phyloP scores from a whole-genome alignment of 2,113 vertebrate genomes.

The Mohoua ochrocephala region DNA sequence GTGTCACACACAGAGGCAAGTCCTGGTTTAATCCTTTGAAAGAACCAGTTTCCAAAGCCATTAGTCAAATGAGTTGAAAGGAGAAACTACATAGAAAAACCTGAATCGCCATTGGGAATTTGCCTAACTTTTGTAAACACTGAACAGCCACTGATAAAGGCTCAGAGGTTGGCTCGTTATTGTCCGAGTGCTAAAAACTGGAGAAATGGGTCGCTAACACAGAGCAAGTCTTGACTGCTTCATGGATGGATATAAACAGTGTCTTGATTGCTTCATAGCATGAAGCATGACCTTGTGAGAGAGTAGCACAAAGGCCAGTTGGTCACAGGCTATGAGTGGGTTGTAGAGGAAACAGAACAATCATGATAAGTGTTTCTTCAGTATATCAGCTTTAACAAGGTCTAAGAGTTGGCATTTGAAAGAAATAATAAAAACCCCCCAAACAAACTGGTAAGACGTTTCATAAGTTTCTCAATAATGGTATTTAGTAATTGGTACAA shows the following conservation, averaged over 20 bases:
- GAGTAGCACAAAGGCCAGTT: neutral
- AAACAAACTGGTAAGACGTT: neutral
- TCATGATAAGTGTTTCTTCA: neutral
- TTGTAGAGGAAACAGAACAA: neutral
- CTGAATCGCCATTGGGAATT: neutral
- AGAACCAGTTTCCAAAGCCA: neutral
- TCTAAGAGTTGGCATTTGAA: neutral
- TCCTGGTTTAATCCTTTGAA: neutral
- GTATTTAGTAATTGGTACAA: neutral
- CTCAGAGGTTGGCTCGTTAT: neutral
- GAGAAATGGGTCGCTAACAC: neutral
- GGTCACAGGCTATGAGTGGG: neutral
- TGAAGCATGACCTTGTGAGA: neutral
- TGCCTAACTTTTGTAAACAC: neutral
- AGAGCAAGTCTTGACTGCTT: neutral
- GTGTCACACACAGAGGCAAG: accelerated
- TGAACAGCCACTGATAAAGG: neutral
- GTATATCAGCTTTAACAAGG: neutral
- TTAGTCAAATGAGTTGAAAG: neutral
- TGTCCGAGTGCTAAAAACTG: neutral
- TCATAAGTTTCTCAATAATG: neutral
- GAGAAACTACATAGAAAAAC: neutral
- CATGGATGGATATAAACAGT: neutral
- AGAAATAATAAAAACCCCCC: neutral
- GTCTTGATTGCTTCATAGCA: neutral